Base-by-base conservation (phyloP, 2,888 invertebrate genomes). In the Sipha maydis region DNA sequence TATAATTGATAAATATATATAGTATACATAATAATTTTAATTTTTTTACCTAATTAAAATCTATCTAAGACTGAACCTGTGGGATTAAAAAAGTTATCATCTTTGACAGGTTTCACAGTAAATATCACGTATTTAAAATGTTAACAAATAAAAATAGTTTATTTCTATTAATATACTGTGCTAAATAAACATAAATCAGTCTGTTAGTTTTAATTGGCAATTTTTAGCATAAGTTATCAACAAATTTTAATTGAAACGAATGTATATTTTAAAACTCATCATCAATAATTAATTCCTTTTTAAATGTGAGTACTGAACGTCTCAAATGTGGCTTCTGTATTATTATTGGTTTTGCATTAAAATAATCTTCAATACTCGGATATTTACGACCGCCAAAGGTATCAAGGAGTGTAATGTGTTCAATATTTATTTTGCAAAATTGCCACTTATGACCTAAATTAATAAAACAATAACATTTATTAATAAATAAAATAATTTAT, bases 371-470 rank as follows among this genome's bases (percentile, higher is more conserved):
- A 0, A 94, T 92, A 0, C 93, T 91, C 31, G 96, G 94, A 91
- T 93, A 94, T 90, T 94, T 94, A 28, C 96, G 95, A 3, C 97
- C 96, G 4, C 97, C 97, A 91, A 96, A 97, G 92, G 94, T 95
- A 91, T 97, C 96, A 90, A 97, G 92, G 90, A 97, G 94, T 21
- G 94, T 94, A 88, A 97, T 95, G 90, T 95, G 94, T 61, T 93
- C 92, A 80, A 97, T 95, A 90, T 95, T 93, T 91, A 97, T 90
- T 92, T 96, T 96, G 1, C 95, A 96, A 69, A 97, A 94, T 91
- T 95, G 96, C 93, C 96, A 97, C 34, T 93, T 91, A 92, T 97
- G 96, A 91, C 94, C 96, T 96, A 92, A n/a, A 93, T 93, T n/a
- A 34, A 34, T 54, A 61, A 71, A 80, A 83, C 71, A 34, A 54